These are phyloP conservation scores for Limnothrissa miodon DNA, from an alignment of 2,113 vertebrate genomes.

Conservation along the genomic window DNA sequence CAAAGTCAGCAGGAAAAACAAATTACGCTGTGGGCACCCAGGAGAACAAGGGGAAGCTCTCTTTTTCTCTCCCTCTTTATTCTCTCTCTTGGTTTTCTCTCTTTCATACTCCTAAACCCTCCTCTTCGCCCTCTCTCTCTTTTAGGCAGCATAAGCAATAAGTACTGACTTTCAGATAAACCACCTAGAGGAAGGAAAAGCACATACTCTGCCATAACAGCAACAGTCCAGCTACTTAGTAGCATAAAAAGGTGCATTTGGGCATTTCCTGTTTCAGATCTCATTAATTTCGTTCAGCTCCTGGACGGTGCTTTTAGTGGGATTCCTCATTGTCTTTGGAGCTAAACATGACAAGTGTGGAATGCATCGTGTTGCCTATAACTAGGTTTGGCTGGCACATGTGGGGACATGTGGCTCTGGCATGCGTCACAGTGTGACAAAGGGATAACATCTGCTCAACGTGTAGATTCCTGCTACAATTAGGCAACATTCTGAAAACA, in stretches of 20 bases:
- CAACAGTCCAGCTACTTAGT: background rate
- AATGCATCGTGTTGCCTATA: background rate
- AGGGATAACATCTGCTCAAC: background rate
- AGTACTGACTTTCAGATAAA: background rate
- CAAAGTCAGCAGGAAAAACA: conserved; percentile 57
- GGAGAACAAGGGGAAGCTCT: conserved; percentile 12
- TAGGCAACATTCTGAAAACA: background rate
- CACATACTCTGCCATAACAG: background rate
- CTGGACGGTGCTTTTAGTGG: background rate
- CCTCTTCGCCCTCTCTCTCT: background rate
- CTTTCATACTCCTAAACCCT: background rate
- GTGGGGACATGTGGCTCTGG: background rate
- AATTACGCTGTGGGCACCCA: conserved; percentile 49
- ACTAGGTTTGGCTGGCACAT: background rate
- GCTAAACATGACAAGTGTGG: background rate
- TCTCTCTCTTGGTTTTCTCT: background rate
- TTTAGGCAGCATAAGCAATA: background rate
- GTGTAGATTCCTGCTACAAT: conserved; percentile 1
- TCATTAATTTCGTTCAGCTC: background rate
- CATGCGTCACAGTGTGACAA: background rate
- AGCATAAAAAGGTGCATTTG: background rate
- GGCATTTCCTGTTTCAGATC: background rate
- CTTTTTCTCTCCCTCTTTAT: background rate
- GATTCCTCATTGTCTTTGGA: background rate
- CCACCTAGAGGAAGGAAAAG: background rate